Base-by-base conservation (phyloP, 2,113 vertebrate species). In the Phrynocephalus versicolor region DNA sequence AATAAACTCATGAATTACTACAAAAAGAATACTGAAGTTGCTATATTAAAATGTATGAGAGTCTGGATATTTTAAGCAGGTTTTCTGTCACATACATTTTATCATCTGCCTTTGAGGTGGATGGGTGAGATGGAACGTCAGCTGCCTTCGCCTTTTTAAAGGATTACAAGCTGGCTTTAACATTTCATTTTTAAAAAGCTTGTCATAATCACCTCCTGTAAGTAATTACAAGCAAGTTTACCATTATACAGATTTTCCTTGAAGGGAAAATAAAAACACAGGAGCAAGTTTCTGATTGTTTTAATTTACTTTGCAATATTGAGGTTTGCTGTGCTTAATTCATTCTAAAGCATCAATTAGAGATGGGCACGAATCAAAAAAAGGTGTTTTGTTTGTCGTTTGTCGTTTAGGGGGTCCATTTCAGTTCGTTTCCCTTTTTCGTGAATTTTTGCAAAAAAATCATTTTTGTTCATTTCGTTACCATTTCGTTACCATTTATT, bases 31-130 rank as follows among this genome's bases (percentile, higher is more conserved):
- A 81, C 2, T 67, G 70, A 75, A 74, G 39, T 64, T 74, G 39
- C 41, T 86, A 12, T 74, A 51, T 86, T 86, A 74, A 85, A 81
- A 86, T 81, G 39, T 73, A 86, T 81, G 85, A 81, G 71, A 37
- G 58, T 79, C 60, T 86, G 23, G 83, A 65, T 86, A 67, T 74
- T 81, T 74, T 75, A 86, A 81, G 70, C 60, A 81, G 58, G 33
- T 64, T 81, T 86, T 86, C 39, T 80, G 58, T 74, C 84, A 80
- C 37, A 80, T 25, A 27, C 45, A 86, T 81, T 86, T 86, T 74
- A 67, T 81, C 60, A 81, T 30, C 60, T 86, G 71, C 27, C 25
- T 80, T 86, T 86, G 70, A 19, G 74, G n/a, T 64, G 45, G 39
- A 74, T 55, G 41, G 45, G n/a, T 78, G 45, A n/a, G 33, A 67